A percentile compares a stretch with the other conserved stretches of the same genome.
Evolutionary conservation across 37 sponge, comb jelly and placozoan genomes (phyloP).

Genomic region (Aplysina aerophoba): DNA sequence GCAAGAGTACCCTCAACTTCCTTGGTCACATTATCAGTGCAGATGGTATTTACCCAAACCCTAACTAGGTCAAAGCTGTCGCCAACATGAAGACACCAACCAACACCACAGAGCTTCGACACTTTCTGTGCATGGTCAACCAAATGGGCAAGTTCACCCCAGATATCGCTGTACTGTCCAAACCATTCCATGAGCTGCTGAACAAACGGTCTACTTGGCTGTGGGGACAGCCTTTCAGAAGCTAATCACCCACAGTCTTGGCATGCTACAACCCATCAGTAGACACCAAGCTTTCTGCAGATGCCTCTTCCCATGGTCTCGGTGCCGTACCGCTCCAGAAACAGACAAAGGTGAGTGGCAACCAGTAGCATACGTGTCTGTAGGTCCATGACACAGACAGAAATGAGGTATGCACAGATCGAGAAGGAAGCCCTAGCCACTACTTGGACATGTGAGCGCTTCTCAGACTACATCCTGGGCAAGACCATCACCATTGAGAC

Average conservation of each 20-base stretch:
- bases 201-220: constrained; percentile 17
- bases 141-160: constrained; percentile 38
- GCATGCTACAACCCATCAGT: constrained; percentile 42
- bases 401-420: constrained; percentile 34
- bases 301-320: constrained; percentile 52
- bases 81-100: constrained; percentile 22
- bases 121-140: constrained; percentile 51
- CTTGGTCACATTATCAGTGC: constrained; percentile 34
- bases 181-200: constrained; percentile 37
- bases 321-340: constrained; percentile 56
- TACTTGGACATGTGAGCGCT: constrained; percentile 43
- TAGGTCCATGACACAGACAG: constrained; percentile 32
- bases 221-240: constrained; percentile 46
- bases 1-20: constrained; percentile 33
- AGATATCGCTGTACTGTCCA: constrained; percentile 19
- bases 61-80: constrained; percentile 24
- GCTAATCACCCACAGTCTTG: constrained; percentile 29
- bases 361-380: constrained; percentile 50
- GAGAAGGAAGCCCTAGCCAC: constrained; percentile 47
- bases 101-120: constrained; percentile 2
- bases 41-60: no score
- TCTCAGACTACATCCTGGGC: constrained; percentile 43
- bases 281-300: constrained; percentile 30
- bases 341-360: constrained; percentile 22
- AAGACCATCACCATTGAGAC: constrained; percentile 1